Conservation (phyloP, 2,797 vertebrate genomes). For the Halcyon badia region DNA sequence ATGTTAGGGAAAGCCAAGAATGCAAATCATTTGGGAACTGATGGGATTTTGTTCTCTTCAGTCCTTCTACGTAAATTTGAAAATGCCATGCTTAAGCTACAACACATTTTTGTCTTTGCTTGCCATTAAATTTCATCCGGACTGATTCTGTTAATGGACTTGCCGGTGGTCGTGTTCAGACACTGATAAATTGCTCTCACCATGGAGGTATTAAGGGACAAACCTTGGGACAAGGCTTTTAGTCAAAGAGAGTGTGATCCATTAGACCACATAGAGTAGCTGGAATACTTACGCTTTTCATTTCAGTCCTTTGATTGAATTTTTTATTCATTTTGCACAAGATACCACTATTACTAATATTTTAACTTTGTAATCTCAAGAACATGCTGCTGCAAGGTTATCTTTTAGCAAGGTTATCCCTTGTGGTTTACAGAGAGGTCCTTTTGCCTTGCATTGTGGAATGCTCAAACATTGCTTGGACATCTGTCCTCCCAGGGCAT, state of each 20-base stretch:
- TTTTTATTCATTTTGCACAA: neutral
- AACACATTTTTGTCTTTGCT: neutral
- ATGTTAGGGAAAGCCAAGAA: neutral
- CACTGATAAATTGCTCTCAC: slow-evolving; percentile 14
- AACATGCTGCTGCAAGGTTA: neutral
- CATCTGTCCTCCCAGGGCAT: neutral
- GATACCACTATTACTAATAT: neutral
- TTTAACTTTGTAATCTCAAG: neutral
- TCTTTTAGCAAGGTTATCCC: neutral
- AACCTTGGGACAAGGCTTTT: neutral
- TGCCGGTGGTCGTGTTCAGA: slow-evolving; percentile 7
- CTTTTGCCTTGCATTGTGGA: neutral
- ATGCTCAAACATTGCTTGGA: neutral
- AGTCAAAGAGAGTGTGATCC: neutral
- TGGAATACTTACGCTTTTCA: neutral
- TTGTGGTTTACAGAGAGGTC: neutral
- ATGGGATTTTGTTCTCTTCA: neutral
- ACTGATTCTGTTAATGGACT: neutral
- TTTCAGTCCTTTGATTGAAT: neutral
- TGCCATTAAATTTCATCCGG: slow-evolving; percentile 26
- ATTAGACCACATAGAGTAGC: neutral
- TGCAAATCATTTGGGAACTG: slow-evolving; percentile 5
- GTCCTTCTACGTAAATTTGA: neutral
- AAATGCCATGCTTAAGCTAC: slow-evolving; percentile 18
- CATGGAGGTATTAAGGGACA: neutral